Percentiles rank a stretch among this genome's conserved stretches.
phyloP scores from a whole-genome alignment of 2,797 vertebrate genomes.

The Enteromius fasciolatus region DNA sequence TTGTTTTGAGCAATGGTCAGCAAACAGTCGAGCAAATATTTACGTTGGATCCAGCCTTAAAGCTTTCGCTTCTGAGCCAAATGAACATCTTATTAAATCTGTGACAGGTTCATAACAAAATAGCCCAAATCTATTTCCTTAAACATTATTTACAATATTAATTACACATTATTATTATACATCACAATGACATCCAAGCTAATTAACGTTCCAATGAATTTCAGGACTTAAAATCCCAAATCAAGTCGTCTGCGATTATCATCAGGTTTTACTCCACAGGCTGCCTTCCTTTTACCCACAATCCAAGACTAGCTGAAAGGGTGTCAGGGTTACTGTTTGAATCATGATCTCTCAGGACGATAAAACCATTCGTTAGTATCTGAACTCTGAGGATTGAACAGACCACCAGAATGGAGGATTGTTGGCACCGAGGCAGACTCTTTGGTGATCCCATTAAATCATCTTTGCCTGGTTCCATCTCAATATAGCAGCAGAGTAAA shows the following conservation, averaged over 20 bases:
- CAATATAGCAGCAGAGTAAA: slow-evolving; percentile 82
- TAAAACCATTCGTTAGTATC: slow-evolving; percentile 70
- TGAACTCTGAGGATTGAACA: slow-evolving; percentile 66
- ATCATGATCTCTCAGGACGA: slow-evolving; percentile 68
- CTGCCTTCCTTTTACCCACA: slow-evolving; percentile 66
- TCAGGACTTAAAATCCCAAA: slow-evolving; percentile 43
- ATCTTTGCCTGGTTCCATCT: slow-evolving; percentile 76
- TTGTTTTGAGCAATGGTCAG: slow-evolving; percentile 60
- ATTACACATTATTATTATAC: slow-evolving; percentile 37
- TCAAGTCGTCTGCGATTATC: slow-evolving; percentile 54
- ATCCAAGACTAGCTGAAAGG: slow-evolving; percentile 74
- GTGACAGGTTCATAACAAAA: slow-evolving; percentile 31
- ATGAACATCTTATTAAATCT: slow-evolving; percentile 61
- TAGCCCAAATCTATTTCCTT: slow-evolving; percentile 35
- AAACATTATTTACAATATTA: too few species aligned
- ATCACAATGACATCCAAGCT: slow-evolving; percentile 45
- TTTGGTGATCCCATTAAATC: slow-evolving; percentile 80
- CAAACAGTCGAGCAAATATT: slow-evolving; percentile 76
- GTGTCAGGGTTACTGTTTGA: slow-evolving; percentile 56
- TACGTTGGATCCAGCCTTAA: slow-evolving; percentile 65
- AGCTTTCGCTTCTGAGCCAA: slow-evolving; percentile 54
- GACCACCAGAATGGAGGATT: slow-evolving; percentile 79
- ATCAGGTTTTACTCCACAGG: slow-evolving; percentile 60
- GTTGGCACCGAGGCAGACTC: slow-evolving; percentile 70
- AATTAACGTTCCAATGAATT: slow-evolving; percentile 51